Conservation (phyloP, 2,113 vertebrate species). For the Eolophus roseicapilla region DNA sequence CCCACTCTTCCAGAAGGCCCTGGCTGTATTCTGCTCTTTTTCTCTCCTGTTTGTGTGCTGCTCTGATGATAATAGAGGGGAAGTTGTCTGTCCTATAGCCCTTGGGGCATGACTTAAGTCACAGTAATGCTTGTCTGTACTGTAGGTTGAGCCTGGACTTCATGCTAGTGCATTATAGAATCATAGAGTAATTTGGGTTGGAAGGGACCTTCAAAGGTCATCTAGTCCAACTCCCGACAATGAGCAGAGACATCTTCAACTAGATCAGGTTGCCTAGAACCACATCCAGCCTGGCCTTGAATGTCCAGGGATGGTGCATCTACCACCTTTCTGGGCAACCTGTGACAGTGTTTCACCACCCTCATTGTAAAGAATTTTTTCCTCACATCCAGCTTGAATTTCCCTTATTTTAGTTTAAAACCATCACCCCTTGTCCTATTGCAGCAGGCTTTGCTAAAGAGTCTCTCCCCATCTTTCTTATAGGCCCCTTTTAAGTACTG, state of each 20-base stretch:
- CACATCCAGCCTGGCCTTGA: not conserved
- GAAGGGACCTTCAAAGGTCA: not conserved
- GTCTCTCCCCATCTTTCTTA: not conserved
- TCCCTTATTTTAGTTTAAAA: not conserved
- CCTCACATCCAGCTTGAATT: not conserved
- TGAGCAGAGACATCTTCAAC: not conserved
- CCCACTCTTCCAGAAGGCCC: not conserved
- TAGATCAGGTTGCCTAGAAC: not conserved
- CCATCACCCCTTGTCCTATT: not conserved
- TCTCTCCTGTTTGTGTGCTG: not conserved
- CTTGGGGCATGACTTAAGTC: not conserved
- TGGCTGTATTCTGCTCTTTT: not conserved
- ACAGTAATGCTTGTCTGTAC: not conserved
- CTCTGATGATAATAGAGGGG: not conserved
- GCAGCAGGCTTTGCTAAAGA: not conserved
- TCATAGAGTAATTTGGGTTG: not conserved
- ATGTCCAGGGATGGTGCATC: not conserved
- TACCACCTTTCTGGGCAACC: not conserved
- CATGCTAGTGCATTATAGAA: accelerated
- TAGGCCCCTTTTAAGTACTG: not conserved
- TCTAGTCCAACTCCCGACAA: not conserved
- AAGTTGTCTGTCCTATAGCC: not conserved
- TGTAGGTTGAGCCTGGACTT: accelerated
- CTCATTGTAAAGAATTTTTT: not conserved
- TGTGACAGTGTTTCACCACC: not conserved